A percentile compares a stretch with the other conserved stretches of the same genome.
Conservation (phyloP, 2,113 vertebrate species). For the Sturnus vulgaris region DNA sequence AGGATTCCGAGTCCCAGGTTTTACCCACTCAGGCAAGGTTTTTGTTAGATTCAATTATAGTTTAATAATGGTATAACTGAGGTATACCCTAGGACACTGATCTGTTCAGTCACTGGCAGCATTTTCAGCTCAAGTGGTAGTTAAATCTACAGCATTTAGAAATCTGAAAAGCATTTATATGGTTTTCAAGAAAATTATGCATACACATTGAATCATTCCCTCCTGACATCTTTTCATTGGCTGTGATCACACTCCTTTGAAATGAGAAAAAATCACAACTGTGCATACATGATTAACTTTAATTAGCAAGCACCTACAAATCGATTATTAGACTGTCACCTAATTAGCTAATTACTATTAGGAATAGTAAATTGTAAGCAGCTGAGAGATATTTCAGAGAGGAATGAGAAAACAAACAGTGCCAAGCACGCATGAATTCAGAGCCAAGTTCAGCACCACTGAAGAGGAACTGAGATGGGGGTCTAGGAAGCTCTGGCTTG, state of each 20-base stretch:
- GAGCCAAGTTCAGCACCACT: neutral
- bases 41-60: neutral
- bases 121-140: neutral
- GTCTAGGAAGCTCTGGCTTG: neutral
- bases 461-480: neutral
- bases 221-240: neutral
- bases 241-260: neutral
- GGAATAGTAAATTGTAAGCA: neutral
- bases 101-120: neutral
- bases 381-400: neutral
- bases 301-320: constrained; percentile 44
- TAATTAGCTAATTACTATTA: neutral
- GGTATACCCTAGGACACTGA: neutral
- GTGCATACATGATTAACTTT: constrained; percentile 12
- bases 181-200: neutral
- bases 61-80: neutral
- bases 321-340: constrained; percentile 13
- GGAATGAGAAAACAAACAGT: neutral
- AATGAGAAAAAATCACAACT: constrained; percentile 22
- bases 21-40: neutral
- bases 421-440: rapidly evolving
- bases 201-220: neutral
- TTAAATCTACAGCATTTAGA: neutral
- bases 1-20: neutral
- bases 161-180: neutral